Evolutionary conservation across 2,113 vertebrate species (phyloP).

Genomic region (Eurypyga helias): DNA sequence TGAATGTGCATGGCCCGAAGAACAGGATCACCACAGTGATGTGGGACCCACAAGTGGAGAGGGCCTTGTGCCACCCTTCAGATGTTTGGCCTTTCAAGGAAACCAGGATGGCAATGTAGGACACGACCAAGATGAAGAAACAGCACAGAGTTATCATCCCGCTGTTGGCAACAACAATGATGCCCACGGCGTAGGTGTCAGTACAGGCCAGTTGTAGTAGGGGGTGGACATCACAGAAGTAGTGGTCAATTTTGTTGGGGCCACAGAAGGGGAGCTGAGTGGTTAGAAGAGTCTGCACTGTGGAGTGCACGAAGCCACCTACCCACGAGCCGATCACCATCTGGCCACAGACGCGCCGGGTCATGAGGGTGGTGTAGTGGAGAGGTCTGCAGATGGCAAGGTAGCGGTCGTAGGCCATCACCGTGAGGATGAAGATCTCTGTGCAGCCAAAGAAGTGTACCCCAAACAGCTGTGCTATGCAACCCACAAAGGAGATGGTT

Average conservation of each 20-base stretch:
- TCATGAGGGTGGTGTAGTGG: conserved; percentile 38
- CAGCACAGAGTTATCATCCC: conserved; percentile 23
- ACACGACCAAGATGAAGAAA: conserved; percentile 50
- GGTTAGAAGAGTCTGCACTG: conserved; percentile 47
- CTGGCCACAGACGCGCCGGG: neutral
- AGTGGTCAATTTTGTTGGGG: conserved; percentile 50
- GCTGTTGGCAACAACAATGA: conserved; percentile 16
- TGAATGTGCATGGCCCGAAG: conserved; percentile 60
- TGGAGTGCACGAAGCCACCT: conserved; percentile 50
- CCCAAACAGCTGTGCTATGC: neutral
- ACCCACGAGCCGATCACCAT: neutral
- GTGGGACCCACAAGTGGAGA: conserved; percentile 70
- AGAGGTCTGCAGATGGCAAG: conserved; percentile 65
- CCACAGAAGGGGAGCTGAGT: conserved; percentile 56
- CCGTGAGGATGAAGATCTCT: conserved; percentile 47
- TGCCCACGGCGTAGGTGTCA: neutral
- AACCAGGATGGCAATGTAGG: conserved; percentile 42
- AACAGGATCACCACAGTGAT: conserved; percentile 60
- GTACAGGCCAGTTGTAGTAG: conserved; percentile 40
- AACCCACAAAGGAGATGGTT: conserved; percentile 1
- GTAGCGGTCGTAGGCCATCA: conserved; percentile 63
- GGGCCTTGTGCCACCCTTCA: conserved; percentile 11
- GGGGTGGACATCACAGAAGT: conserved; percentile 62
- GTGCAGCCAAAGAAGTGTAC: neutral
- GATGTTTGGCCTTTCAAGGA: neutral